Conservation (phyloP, 2,797 vertebrate genomes). For the Scyliorhinus canicula region DNA sequence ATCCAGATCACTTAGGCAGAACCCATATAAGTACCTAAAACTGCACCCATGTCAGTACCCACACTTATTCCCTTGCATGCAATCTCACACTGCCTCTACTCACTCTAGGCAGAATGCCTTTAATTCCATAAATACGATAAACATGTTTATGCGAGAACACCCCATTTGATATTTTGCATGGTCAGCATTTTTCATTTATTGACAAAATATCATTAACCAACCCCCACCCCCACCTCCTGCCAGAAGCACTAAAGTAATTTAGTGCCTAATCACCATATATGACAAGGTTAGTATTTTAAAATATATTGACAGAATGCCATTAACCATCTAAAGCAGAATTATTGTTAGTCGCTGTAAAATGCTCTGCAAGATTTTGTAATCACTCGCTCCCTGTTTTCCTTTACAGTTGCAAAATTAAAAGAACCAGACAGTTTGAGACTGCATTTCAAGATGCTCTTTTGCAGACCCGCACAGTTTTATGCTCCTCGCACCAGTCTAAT, state of each 20-base stretch:
- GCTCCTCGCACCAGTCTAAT: neutral
- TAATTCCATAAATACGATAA: neutral
- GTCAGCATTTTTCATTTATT: slow-evolving; percentile 25
- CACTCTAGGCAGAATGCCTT: neutral
- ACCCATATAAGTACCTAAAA: neutral
- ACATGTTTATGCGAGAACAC: neutral
- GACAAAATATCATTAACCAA: slow-evolving; percentile 31
- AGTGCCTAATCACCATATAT: slow-evolving; percentile 10
- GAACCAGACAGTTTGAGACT: neutral
- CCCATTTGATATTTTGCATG: neutral
- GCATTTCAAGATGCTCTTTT: neutral
- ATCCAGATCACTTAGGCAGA: neutral
- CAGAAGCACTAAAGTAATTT: slow-evolving; percentile 24
- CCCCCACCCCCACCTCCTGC: neutral
- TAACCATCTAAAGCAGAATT: neutral
- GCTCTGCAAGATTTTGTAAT: neutral
- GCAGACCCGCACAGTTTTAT: neutral
- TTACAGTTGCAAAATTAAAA: neutral
- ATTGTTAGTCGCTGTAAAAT: slow-evolving; percentile 6
- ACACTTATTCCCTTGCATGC: neutral
- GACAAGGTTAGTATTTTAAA: slow-evolving; percentile 15
- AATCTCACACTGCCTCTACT: neutral
- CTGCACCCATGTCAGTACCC: neutral
- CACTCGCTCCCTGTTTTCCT: neutral
- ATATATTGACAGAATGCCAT: slow-evolving; percentile 29